Percentiles rank a stretch among this genome's conserved stretches.
phyloP scores from a whole-genome alignment of 2,113 vertebrate species.

The Callipepla californica region DNA sequence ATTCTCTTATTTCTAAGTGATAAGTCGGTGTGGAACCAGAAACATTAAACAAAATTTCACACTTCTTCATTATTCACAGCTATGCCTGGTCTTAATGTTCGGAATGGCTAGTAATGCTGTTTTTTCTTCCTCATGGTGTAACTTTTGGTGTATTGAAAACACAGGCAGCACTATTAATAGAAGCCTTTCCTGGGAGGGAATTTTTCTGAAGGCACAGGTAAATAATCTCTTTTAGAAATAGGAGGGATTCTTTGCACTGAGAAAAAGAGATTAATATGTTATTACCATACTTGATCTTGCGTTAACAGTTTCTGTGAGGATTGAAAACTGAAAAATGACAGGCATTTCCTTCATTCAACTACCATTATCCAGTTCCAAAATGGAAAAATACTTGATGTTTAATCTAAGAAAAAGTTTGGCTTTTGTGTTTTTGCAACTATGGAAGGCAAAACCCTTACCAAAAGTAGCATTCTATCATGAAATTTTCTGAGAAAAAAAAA shows the following conservation, averaged over 20 bases:
- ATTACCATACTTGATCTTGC: neutral
- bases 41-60: neutral
- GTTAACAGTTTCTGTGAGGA: neutral
- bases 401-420: neutral
- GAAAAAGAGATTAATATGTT: constrained; percentile 18
- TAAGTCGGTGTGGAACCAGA: neutral
- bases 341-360: neutral
- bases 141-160: neutral
- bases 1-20: neutral
- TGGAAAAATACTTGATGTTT: neutral
- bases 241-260: neutral
- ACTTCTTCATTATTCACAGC: neutral
- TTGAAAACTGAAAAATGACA: neutral
- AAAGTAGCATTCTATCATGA: neutral
- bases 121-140: neutral
- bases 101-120: neutral
- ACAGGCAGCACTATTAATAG: neutral
- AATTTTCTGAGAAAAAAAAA: neutral
- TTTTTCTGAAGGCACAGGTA: neutral
- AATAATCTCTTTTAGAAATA: neutral
- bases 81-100: neutral
- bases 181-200: neutral
- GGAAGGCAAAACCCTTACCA: neutral
- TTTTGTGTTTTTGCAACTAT: neutral
- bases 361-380: neutral